Evolutionary conservation across 2,797 vertebrate species (phyloP).

Genomic region (Holocentrus rufus): DNA sequence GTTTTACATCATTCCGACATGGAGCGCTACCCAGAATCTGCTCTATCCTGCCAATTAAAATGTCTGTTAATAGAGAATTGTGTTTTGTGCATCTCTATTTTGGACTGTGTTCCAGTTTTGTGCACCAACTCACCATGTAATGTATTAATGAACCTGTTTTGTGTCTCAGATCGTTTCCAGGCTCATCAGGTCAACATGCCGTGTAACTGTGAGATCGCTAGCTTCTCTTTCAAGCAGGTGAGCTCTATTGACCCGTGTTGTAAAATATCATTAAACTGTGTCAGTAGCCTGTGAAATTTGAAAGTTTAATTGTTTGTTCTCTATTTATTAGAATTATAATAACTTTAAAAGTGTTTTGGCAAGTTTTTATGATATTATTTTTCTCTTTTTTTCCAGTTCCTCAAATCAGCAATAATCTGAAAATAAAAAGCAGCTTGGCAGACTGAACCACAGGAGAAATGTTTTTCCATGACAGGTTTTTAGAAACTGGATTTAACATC

Average conservation of each 20-base stretch:
- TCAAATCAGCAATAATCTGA: conserved; percentile 71
- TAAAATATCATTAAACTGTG: no score
- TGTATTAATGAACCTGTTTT: not conserved
- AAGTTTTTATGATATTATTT: no score
- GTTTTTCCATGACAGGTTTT: not conserved
- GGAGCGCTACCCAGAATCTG: no score
- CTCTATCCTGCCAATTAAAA: no score
- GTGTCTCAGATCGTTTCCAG: conserved; percentile 65
- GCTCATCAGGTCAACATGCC: conserved; percentile 58
- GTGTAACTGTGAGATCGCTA: conserved; percentile 69
- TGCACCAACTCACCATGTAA: no score
- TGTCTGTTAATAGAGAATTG: not conserved
- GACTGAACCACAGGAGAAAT: not conserved
- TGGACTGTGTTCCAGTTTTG: no score
- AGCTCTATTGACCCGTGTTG: conserved; percentile 12
- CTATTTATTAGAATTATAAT: no score
- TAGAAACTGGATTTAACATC: no score
- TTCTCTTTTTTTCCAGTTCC: conserved; percentile 64
- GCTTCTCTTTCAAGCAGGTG: conserved; percentile 70
- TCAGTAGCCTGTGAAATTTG: not conserved
- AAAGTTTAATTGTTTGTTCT: not conserved
- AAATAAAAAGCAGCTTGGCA: not conserved
- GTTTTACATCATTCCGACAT: no score
- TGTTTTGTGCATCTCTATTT: not conserved
- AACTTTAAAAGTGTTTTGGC: no score